phyloP scores from a whole-genome alignment of 2,113 vertebrate genomes.

The Bettongia penicillata region DNA sequence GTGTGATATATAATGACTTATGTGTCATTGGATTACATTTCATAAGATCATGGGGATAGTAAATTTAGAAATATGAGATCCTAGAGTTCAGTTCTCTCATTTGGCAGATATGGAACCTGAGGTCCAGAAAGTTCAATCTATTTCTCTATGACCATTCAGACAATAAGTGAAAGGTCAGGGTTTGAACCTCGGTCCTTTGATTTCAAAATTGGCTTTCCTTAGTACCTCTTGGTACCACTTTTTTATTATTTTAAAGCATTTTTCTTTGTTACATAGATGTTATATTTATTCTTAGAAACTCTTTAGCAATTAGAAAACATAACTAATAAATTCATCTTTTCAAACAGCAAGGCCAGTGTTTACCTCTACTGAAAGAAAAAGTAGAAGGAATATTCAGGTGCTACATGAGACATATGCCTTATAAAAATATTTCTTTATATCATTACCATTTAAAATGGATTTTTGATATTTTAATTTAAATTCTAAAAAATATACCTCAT shows the following conservation, averaged over 20 bases:
- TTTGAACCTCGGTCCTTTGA: background rate
- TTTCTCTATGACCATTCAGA: background rate
- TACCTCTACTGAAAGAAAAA: background rate
- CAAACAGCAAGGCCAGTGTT: background rate
- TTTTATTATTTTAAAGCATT: background rate
- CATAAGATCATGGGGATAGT: background rate
- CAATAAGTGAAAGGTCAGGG: background rate
- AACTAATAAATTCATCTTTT: background rate
- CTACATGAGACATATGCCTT: background rate
- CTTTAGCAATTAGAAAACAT: background rate
- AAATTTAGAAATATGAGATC: background rate
- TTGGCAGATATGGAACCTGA: background rate
- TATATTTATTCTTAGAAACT: background rate
- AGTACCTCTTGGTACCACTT: background rate
- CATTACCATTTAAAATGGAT: background rate
- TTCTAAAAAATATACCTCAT: background rate
- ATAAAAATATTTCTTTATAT: background rate
- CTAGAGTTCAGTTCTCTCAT: background rate
- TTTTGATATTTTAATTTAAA: background rate
- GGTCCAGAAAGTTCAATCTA: background rate
- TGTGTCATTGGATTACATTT: too few relatives aligned
- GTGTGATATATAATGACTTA: too few relatives aligned
- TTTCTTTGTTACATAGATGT: background rate
- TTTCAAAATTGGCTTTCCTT: background rate
- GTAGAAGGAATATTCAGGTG: background rate